Evolutionary conservation across 1,140 invertebrate species (phyloP).

Genomic region (Bombus huntii): DNA sequence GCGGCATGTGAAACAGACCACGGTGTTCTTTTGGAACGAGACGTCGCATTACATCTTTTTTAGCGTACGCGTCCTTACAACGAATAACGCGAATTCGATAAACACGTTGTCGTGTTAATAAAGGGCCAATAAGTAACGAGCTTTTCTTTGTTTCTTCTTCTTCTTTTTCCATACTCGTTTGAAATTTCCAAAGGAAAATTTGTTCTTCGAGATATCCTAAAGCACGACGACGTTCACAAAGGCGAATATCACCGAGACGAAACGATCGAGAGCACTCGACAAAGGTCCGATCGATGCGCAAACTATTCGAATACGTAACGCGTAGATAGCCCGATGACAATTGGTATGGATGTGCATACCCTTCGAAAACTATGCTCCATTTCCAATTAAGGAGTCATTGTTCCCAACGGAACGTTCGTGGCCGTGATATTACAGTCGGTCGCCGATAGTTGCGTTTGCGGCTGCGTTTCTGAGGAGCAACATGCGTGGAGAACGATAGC

Average conservation of each 20-base stretch:
- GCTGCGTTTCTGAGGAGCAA: constrained; percentile 44
- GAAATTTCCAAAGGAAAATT: not conserved
- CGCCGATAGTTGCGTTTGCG: constrained; percentile 15
- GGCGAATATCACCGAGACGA: no score
- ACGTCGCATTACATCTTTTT: no score
- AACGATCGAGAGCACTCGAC: not conserved
- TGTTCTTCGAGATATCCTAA: not conserved
- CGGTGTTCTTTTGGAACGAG: not conserved
- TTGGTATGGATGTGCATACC: constrained; percentile 32
- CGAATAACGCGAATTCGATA: not conserved
- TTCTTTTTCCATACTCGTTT: not conserved
- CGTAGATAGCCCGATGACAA: constrained; percentile 34
- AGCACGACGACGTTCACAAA: no score
- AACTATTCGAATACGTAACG: constrained; percentile 48
- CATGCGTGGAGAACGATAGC: constrained; percentile 53
- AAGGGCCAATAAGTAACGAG: not conserved
- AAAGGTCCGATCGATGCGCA: constrained; percentile 31
- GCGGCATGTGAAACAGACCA: not conserved
- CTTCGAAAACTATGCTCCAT: constrained; percentile 58
- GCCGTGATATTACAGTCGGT: constrained; percentile 5
- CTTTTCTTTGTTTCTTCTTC: not conserved
- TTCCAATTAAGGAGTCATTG: constrained; percentile 64
- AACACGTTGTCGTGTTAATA: not conserved
- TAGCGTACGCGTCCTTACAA: not conserved
- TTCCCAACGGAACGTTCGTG: constrained; percentile 49